Evolutionary conservation across 2,797 vertebrate genomes (phyloP).

Genomic region (Mycteria americana): DNA sequence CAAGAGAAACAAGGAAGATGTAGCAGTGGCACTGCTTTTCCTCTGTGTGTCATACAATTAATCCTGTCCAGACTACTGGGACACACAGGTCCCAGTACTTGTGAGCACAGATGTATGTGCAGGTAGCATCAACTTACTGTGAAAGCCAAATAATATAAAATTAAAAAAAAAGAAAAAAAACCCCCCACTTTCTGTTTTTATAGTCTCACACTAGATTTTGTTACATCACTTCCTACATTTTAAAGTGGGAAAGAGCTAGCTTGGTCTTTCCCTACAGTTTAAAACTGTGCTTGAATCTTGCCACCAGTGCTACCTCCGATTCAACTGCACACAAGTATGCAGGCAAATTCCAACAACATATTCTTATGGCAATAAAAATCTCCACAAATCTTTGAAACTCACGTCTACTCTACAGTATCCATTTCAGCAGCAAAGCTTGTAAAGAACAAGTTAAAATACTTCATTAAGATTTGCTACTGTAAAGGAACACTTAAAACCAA

Average conservation of each 20-base stretch:
- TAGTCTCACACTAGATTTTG: background rate
- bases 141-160: background rate
- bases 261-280: background rate
- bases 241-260: background rate
- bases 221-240: background rate
- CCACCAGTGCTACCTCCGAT: background rate
- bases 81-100: background rate
- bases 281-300: background rate
- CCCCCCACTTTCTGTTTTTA: background rate
- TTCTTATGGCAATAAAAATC: background rate
- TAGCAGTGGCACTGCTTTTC: background rate
- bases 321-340: background rate
- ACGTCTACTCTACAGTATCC: background rate
- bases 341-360: background rate
- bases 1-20: background rate
- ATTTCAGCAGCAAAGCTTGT: background rate
- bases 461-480: background rate
- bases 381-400: background rate
- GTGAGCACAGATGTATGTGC: background rate
- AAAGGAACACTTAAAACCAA: background rate
- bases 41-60: background rate
- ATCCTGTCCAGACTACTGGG: background rate
- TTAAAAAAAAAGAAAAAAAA: background rate
- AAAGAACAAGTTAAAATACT: background rate
- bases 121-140: background rate